These are phyloP conservation scores for Augiades crinisus DNA, from an alignment of 2,888 invertebrate genomes.

Conservation along the genomic window DNA sequence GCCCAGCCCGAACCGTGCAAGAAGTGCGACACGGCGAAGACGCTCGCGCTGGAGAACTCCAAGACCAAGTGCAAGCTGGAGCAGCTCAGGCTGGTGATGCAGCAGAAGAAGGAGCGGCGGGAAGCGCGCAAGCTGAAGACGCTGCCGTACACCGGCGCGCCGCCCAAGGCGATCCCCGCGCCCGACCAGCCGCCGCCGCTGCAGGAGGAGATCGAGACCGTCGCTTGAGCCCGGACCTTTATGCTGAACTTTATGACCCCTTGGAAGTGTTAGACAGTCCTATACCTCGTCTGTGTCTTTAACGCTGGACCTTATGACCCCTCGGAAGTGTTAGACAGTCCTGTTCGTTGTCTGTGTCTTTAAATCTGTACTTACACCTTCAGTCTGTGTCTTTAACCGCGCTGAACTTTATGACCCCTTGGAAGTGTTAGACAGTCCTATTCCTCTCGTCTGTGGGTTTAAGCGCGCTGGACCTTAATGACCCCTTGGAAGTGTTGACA, in stretches of 20 bases:
- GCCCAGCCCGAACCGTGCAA: conserved; percentile 62
- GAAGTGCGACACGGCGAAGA: conserved; percentile 67
- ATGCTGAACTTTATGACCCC: neutral
- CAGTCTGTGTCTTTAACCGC: neutral
- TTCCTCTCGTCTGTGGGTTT: no score
- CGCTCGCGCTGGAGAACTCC: conserved; percentile 83
- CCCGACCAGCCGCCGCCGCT: conserved; percentile 91
- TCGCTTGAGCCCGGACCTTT: no score
- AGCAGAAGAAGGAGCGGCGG: conserved; percentile 91
- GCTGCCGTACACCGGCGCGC: conserved; percentile 80
- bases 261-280: no score
- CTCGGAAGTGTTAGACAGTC: no score
- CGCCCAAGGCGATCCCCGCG: conserved; percentile 90
- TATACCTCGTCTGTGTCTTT: no score
- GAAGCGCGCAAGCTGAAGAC: conserved; percentile 88
- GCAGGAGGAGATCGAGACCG: conserved; percentile 84
- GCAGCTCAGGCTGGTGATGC: conserved; percentile 93
- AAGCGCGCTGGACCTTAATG: no score
- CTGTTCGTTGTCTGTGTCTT: no score
- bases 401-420: neutral
- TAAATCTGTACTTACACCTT: no score
- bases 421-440: no score
- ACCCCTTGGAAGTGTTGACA: no score
- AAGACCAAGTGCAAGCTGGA: conserved; percentile 93
- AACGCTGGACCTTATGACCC: no score